phyloP scores from a whole-genome alignment of 2,888 invertebrate genomes.

The Napeogenes inachia region DNA sequence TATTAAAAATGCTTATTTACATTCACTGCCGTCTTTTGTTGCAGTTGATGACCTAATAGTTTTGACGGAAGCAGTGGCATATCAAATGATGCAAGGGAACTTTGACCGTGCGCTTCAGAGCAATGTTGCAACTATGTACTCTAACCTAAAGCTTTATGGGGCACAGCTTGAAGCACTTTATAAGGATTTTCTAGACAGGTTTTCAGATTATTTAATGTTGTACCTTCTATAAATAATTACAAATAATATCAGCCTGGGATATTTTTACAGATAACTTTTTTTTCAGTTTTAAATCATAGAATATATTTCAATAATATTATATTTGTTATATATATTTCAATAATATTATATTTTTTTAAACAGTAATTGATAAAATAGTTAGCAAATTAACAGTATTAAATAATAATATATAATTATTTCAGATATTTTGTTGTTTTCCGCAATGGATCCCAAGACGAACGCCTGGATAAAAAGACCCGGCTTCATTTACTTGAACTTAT shows the following conservation, averaged over 20 bases:
- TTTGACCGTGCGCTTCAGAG: constrained; percentile 83
- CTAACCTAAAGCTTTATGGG: constrained; percentile 88
- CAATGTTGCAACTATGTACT: constrained; percentile 86
- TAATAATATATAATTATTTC: constrained; percentile 51
- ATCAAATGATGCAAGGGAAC: constrained; percentile 85
- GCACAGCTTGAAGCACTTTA: constrained; percentile 88
- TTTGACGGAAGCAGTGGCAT: constrained; percentile 88
- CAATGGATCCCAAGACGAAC: constrained; percentile 92
- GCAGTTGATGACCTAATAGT: constrained; percentile 89
- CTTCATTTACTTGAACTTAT: constrained; percentile 94
- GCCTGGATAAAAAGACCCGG: constrained; percentile 90
- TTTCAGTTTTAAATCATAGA: constrained; percentile 74
- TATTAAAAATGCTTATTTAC: background rate
- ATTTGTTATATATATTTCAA: background rate
- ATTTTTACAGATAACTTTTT: constrained; percentile 32
- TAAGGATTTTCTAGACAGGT: constrained; percentile 89
- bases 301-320: no score
- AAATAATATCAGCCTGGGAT: no score
- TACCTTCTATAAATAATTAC: constrained; percentile 5
- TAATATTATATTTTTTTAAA: background rate
- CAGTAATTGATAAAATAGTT: background rate
- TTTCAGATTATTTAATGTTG: constrained; percentile 24
- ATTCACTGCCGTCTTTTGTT: constrained; percentile 39
- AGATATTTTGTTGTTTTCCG: constrained; percentile 89
- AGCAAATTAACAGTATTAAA: no score